Percentiles rank a stretch among this genome's conserved stretches.
phyloP scores from a whole-genome alignment of 1,140 invertebrate genomes.

The Cotesia vestalis region DNA sequence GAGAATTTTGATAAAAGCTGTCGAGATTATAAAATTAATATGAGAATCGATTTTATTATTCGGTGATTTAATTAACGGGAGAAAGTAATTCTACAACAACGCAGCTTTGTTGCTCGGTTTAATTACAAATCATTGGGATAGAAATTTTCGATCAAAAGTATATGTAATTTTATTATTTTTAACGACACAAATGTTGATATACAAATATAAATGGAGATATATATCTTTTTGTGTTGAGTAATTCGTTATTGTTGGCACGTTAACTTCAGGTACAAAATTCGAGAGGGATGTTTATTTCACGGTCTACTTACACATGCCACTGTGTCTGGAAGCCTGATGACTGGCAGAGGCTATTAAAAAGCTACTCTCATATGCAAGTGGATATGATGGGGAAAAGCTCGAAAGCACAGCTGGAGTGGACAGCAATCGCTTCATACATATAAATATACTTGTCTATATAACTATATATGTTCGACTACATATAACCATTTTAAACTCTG shows the following conservation, averaged over 20 bases:
- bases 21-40: too few species aligned
- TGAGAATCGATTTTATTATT: too few species aligned
- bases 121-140: too few species aligned
- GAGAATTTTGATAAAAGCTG: too few species aligned
- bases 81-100: too few species aligned
- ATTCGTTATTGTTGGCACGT: background rate
- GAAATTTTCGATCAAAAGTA: too few species aligned
- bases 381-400: conserved; percentile 9
- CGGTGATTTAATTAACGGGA: too few species aligned
- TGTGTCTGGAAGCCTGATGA: conserved; percentile 13
- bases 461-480: background rate
- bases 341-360: conserved; percentile 17
- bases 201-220: background rate
- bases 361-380: conserved; percentile 7
- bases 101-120: too few species aligned
- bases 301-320: conserved; percentile 18
- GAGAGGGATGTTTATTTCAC: conserved; percentile 9
- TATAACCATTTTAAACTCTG: background rate
- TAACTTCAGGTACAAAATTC: conserved; percentile 12
- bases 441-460: too few species aligned
- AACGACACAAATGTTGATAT: background rate
- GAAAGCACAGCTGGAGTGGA: conserved; percentile 9
- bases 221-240: background rate
- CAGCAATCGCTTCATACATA: background rate
- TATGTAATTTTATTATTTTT: background rate